Percentiles rank a stretch among this genome's conserved stretches.
Conservation (phyloP, 2,888 invertebrate species). For the Caenorhabditis sp. region DNA sequence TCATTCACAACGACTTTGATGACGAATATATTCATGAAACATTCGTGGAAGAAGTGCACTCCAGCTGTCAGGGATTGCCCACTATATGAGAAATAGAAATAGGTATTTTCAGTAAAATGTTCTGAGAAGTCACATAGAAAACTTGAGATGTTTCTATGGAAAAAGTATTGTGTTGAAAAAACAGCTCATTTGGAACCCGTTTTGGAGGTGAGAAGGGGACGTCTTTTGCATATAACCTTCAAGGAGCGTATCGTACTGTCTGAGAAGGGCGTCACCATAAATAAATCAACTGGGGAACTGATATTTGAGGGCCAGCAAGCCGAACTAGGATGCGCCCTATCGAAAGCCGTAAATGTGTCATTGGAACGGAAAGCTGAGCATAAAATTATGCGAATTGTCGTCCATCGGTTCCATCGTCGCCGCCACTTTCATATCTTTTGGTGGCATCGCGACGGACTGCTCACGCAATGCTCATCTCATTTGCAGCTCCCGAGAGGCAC, state of each 20-base stretch:
- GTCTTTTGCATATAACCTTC: constrained; percentile 44
- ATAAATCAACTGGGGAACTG: neutral
- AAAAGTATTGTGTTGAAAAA: constrained; percentile 12
- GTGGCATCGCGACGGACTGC: constrained; percentile 25
- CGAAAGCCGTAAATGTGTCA: constrained; percentile 31
- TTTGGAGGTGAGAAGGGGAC: constrained; percentile 17
- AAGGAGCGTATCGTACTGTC: constrained; percentile 40
- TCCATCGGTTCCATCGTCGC: constrained; percentile 1
- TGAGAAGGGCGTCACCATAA: neutral
- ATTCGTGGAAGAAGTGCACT: too few species aligned
- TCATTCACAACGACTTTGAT: constrained; percentile 2
- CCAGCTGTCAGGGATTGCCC: too few species aligned
- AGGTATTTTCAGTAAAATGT: too few species aligned
- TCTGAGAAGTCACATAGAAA: too few species aligned
- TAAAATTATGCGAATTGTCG: constrained; percentile 36
- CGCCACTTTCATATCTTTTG: constrained; percentile 29
- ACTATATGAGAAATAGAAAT: too few species aligned
- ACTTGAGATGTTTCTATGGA: too few species aligned
- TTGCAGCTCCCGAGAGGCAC: constrained; percentile 19
- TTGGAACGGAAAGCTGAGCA: neutral
- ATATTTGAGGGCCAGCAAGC: neutral
- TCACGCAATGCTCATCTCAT: constrained; percentile 51
- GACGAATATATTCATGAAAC: too few species aligned
- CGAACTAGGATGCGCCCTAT: neutral
- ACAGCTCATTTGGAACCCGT: constrained; percentile 41